Percentiles rank a stretch among this genome's conserved stretches.
phyloP scores from a whole-genome alignment of 1,140 invertebrate species.

The Octopus sinensis region DNA sequence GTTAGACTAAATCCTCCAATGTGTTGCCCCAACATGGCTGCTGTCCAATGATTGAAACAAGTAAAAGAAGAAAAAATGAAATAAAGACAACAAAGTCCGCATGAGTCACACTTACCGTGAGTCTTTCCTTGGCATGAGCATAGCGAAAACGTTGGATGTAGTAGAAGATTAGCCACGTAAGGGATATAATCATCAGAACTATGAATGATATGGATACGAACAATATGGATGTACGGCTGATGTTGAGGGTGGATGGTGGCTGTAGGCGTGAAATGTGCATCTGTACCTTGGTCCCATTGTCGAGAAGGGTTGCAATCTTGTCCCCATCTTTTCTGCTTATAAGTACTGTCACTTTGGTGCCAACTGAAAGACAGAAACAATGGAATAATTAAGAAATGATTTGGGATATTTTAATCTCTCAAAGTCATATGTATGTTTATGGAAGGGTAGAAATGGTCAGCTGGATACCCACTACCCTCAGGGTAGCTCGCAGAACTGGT shows the following conservation, averaged over 20 bases:
- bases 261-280: slow-evolving; percentile 13
- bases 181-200: slow-evolving; percentile 86
- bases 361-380: neutral
- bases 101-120: slow-evolving; percentile 65
- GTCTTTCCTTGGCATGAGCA: slow-evolving; percentile 80
- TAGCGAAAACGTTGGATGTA: slow-evolving; percentile 89
- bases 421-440: too few species aligned
- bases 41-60: too few species aligned
- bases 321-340: neutral
- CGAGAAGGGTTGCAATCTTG: neutral
- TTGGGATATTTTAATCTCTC: too few species aligned
- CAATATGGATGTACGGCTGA: slow-evolving; percentile 69
- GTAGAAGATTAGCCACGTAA: slow-evolving; percentile 92
- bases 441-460: too few species aligned
- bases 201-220: slow-evolving; percentile 94
- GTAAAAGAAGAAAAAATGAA: too few species aligned
- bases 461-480: too few species aligned
- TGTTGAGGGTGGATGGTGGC: slow-evolving; percentile 24
- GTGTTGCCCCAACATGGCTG: too few species aligned
- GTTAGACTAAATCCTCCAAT: too few species aligned
- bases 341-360: neutral
- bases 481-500: too few species aligned
- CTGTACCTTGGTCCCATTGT: slow-evolving; percentile 19
- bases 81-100: too few species aligned
- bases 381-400: neutral